Base-by-base conservation (phyloP, 2,797 vertebrate genomes). In the Pagetopsis macropterus region DNA sequence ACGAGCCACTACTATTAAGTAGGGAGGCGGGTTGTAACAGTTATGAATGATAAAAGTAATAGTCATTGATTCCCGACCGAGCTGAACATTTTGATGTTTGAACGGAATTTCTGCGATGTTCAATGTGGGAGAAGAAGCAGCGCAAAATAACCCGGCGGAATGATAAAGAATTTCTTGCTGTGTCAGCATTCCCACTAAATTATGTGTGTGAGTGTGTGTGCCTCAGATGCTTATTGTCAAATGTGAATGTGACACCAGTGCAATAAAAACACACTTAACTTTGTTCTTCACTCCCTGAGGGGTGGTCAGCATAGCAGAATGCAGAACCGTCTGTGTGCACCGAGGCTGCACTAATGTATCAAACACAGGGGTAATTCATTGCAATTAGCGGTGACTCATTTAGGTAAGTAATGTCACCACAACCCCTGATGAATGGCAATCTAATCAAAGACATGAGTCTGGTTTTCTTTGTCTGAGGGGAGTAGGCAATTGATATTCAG, bases 351-450 rank as follows among this genome's bases (percentile, higher is more conserved):
- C 90, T 93, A 94, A 93, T 91, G 87, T 75, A 89, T 92, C 87
- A 89, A 92, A 93, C 86, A 89, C 91, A 87, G 76, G 87, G 84
- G 90, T 89, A 92, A 92, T 93, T 93, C 87, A 92, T 90, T 86
- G 88, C 89, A 93, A 93, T 94, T 94, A 94, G 88, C 79, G 54
- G 76, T 61, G 51, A 92, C 90, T 93, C 89, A 93, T 93, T 93
- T 91, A 86, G 85, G 87, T 90, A 89, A 91, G 90, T 91, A 91
- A 94, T 91, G 91, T 91, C 87, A 89, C 87, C 84, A 81, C 79
- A 84, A 84, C 71, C 86, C 85, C 77, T 89, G 86, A 92, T 90
- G 75, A 89, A 92, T 86, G 83, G 78, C 83, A 83, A 85, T 87
- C 78, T 58, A 84, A 74, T 88, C 78, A 84, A 87, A 90, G 81